phyloP scores from a whole-genome alignment of 2,888 invertebrate genomes.

The Scaptomyza reducta region DNA sequence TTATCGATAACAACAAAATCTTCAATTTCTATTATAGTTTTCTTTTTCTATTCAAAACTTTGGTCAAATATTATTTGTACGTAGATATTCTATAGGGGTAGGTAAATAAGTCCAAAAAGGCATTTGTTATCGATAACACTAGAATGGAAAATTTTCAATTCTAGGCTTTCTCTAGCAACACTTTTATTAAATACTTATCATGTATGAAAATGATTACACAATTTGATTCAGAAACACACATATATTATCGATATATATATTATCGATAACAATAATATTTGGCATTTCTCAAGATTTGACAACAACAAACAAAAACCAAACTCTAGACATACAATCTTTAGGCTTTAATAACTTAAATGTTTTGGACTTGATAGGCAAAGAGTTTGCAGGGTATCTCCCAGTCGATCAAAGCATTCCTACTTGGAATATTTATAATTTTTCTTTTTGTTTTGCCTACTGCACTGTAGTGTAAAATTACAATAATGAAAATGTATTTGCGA shows the following conservation, averaged over 20 bases:
- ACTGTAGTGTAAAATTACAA: conserved; percentile 67
- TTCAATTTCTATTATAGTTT: not conserved
- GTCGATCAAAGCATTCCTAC: not conserved
- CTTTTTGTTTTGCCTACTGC: conserved; percentile 13
- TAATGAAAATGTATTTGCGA: conserved; percentile 76
- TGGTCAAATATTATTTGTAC: not conserved
- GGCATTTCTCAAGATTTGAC: too few relatives aligned
- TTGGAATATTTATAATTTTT: not conserved
- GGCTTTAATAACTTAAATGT: too few relatives aligned
- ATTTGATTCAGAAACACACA: too few relatives aligned
- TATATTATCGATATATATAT: too few relatives aligned
- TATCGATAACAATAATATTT: too few relatives aligned
- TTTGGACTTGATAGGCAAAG: too few relatives aligned
- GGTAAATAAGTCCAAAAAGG: not conserved
- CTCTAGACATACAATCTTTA: too few relatives aligned
- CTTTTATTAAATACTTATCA: too few relatives aligned
- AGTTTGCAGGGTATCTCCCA: not conserved
- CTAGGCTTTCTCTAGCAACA: not conserved
- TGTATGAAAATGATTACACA: too few relatives aligned
- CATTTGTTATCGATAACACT: not conserved
- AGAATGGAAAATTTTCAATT: not conserved
- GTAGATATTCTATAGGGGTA: not conserved
- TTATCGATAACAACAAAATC: not conserved
- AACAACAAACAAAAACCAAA: too few relatives aligned
- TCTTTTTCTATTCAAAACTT: not conserved